Evolutionary conservation across 2,888 invertebrate genomes (phyloP).

Genomic region (Cosmorhoe ocellata): DNA sequence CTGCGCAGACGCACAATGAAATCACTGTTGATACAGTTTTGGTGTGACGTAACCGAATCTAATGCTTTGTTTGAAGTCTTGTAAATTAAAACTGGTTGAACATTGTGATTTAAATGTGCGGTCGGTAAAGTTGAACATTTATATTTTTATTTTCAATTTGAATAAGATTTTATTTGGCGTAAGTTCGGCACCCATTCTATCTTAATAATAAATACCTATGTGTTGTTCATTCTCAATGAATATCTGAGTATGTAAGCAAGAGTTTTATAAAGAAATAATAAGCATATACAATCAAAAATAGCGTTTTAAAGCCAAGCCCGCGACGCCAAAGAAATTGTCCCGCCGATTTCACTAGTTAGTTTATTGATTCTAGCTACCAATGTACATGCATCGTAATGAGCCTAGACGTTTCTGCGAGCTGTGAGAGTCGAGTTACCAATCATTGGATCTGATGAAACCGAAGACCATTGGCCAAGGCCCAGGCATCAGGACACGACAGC

Average conservation of each 20-base stretch:
- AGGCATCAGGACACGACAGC: slow-evolving; percentile 72
- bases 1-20: slow-evolving; percentile 53
- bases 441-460: slow-evolving; percentile 65
- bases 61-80: slow-evolving; percentile 26
- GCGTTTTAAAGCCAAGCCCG: no score
- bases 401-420: slow-evolving; percentile 59
- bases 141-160: no score
- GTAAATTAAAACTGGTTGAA: slow-evolving; percentile 14
- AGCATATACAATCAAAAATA: no score
- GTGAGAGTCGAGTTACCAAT: slow-evolving; percentile 62
- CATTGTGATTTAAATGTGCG: slow-evolving; percentile 2
- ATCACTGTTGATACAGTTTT: slow-evolving; percentile 24
- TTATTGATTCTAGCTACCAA: slow-evolving; percentile 9
- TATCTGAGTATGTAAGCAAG: no score
- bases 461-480: slow-evolving; percentile 72
- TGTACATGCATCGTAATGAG: slow-evolving; percentile 44
- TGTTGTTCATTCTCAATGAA: no score
- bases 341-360: background rate
- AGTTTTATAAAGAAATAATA: no score
- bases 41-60: slow-evolving; percentile 21
- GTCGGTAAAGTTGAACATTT: background rate
- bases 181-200: no score
- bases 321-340: no score
- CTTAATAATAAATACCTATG: no score
- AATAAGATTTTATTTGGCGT: no score